These are phyloP conservation scores for Acanthacorydalis orientalis DNA, from an alignment of 2,888 invertebrate genomes.

Conservation along the genomic window DNA sequence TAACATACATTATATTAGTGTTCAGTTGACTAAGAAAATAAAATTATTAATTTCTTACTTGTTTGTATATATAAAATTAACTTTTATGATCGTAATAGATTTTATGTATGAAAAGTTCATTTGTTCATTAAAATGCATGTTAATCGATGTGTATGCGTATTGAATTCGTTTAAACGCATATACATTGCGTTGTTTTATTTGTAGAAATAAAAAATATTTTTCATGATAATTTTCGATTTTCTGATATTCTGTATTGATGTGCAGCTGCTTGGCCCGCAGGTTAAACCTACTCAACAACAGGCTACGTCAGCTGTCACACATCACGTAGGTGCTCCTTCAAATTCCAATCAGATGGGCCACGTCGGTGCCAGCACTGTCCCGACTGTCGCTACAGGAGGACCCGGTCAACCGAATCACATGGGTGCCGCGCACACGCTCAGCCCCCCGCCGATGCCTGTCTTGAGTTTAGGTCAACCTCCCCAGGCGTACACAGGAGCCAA, in stretches of 20 bases:
- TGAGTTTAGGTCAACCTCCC: constrained; percentile 33
- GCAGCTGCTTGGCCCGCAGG: constrained; percentile 37
- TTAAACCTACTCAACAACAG: constrained; percentile 72
- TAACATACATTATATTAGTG: too few species aligned
- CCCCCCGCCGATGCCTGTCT: constrained; percentile 40
- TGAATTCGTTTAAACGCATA: too few species aligned
- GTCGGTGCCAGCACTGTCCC: constrained; percentile 17
- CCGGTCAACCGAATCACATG: constrained; percentile 15
- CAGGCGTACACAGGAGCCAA: constrained; percentile 29
- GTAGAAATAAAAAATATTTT: too few species aligned
- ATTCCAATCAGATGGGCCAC: constrained; percentile 15
- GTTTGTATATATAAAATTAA: too few species aligned
- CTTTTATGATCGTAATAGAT: too few species aligned
- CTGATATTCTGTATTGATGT: constrained; percentile 29
- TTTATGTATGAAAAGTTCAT: too few species aligned
- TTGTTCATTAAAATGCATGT: too few species aligned
- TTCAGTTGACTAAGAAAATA: too few species aligned
- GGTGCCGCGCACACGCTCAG: constrained; percentile 26
- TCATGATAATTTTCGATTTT: constrained; percentile 7
- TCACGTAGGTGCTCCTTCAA: constrained; percentile 16
- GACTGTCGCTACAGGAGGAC: constrained; percentile 22
- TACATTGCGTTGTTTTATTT: too few species aligned
- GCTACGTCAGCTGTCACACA: constrained; percentile 20
- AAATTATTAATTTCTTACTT: too few species aligned
- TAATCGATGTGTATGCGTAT: too few species aligned